Evolutionary conservation across 1,140 invertebrate species (phyloP).

Genomic region (Colletes latitarsis): DNA sequence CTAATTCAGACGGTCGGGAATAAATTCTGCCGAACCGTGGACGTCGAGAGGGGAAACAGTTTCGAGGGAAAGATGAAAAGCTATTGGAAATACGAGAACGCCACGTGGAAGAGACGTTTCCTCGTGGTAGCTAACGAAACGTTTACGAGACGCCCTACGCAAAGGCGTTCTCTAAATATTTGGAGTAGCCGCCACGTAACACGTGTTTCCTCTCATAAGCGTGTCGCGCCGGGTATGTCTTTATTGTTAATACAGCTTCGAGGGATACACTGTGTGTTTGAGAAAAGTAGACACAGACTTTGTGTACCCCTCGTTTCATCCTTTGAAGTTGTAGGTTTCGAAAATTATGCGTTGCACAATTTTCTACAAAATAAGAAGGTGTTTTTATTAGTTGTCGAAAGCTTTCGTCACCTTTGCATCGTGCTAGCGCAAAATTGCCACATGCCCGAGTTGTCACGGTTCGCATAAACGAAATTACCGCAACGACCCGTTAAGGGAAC

Average conservation of each 20-base stretch:
- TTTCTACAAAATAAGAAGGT: no score
- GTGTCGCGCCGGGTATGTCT: conserved; percentile 5
- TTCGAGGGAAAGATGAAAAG: not conserved
- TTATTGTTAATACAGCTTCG: conserved; percentile 32
- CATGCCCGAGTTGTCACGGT: not conserved
- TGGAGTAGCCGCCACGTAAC: conserved; percentile 28
- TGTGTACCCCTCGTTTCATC: not conserved
- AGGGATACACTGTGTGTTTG: not conserved
- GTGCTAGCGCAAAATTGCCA: not conserved
- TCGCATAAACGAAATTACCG: conserved; percentile 31
- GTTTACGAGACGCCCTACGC: conserved; percentile 2
- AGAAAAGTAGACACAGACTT: not conserved
- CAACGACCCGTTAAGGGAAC: conserved; percentile 25
- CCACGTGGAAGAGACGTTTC: not conserved
- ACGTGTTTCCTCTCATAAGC: conserved; percentile 46
- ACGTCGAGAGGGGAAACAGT: not conserved
- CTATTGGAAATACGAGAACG: not conserved
- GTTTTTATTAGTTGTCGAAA: not conserved
- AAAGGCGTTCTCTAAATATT: conserved; percentile 45
- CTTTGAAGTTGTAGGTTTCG: not conserved
- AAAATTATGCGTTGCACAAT: no score
- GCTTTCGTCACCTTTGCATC: not conserved
- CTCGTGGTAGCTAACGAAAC: not conserved
- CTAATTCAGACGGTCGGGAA: no score
- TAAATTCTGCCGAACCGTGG: no score